phyloP scores from a whole-genome alignment of 2,797 vertebrate genomes.

The Galaxias olidus region DNA sequence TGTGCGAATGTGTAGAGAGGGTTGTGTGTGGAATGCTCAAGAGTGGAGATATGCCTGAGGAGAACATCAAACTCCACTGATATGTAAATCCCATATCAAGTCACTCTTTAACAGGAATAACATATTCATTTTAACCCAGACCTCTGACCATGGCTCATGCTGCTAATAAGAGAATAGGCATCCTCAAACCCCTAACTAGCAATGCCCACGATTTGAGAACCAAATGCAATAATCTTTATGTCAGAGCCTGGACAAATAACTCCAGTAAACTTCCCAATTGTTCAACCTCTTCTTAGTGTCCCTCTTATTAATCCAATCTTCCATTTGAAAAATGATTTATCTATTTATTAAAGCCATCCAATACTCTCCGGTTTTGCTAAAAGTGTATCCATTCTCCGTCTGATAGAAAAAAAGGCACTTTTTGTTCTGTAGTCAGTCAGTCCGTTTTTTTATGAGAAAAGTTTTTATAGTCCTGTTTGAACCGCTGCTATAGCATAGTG shows the following conservation, averaged over 20 bases:
- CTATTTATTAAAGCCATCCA: background rate
- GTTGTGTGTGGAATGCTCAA: background rate
- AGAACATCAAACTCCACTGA: slow-evolving; percentile 42
- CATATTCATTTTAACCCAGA: slow-evolving; percentile 27
- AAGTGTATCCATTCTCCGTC: slow-evolving; percentile 21
- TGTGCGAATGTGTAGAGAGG: background rate
- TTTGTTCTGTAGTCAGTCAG: slow-evolving; percentile 50
- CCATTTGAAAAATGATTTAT: background rate
- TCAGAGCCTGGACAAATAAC: no score
- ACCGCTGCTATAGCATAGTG: slow-evolving; percentile 89
- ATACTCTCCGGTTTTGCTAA: background rate
- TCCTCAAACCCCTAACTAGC: no score
- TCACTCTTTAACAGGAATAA: slow-evolving; percentile 22
- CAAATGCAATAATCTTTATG: no score
- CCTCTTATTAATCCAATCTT: background rate
- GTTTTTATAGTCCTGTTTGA: slow-evolving; percentile 18
- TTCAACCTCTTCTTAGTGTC: background rate
- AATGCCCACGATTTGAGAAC: no score
- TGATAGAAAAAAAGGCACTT: slow-evolving; percentile 65
- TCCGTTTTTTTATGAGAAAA: slow-evolving; percentile 24
- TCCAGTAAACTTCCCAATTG: no score
- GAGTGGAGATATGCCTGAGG: slow-evolving; percentile 55
- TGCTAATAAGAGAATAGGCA: no score
- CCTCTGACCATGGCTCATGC: background rate
- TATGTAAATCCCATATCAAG: slow-evolving; percentile 60